Percentiles rank a stretch among this genome's conserved stretches.
Conservation (phyloP, 37 sponge, comb jelly and placozoan genomes). For the Lycopodina hypogea region DNA sequence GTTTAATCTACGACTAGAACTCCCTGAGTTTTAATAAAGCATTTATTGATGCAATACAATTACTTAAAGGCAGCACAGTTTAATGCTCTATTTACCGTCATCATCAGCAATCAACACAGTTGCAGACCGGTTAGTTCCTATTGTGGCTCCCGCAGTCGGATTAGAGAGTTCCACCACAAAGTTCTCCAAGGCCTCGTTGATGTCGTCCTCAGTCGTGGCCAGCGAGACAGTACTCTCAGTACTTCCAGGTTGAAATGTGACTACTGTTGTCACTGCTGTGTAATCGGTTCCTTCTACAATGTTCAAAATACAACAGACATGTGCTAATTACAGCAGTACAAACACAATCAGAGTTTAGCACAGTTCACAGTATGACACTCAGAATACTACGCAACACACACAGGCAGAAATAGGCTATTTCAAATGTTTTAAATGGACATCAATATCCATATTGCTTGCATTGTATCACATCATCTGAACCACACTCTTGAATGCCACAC, state of each 20-base stretch:
- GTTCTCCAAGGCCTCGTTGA: conserved; percentile 16
- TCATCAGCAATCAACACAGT: neutral
- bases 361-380: no score
- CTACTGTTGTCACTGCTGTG: neutral
- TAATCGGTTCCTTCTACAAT: no score
- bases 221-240: neutral
- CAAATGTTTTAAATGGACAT: no score
- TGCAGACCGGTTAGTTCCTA: neutral
- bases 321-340: neutral
- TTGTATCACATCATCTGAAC: no score
- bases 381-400: no score
- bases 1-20: no score
- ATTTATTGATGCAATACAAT: neutral
- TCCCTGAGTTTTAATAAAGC: neutral
- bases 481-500: no score
- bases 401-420: no score
- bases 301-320: neutral
- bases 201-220: conserved; percentile 29
- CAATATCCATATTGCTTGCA: no score
- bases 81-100: neutral
- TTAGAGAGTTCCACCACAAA: neutral
- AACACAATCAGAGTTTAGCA: no score
- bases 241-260: conserved; percentile 16
- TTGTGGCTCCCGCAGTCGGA: neutral
- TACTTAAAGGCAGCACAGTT: neutral